Evolutionary conservation across 2,113 vertebrate genomes (phyloP), one percentile per base, ranked within the genome.

Genomic region (Pandion haliaetus): DNA sequence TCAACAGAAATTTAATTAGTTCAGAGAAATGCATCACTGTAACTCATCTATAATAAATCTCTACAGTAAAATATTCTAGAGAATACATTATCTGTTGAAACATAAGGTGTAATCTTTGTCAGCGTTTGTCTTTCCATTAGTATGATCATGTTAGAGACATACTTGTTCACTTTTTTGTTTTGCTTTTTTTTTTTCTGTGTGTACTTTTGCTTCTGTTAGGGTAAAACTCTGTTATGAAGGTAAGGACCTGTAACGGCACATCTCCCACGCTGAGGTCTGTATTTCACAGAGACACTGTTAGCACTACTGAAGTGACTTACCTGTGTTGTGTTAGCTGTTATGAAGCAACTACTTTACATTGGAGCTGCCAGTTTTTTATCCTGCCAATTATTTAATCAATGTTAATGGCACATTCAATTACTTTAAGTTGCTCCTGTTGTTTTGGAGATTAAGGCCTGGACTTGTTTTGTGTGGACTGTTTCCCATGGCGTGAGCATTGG

Each of bases 1-100:
- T 97, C 96, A 97, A 96, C 88, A 88, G 84, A 94, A 96, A 94
- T 89, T 88, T 96, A 97, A 96, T 97, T 96, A 96, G 71, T 77
- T 94, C 50, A 78, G 86, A 16, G 3, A 90, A 96, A 96, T 93
- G 47, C 92, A 94, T 93, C 54, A 50, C 49, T 77, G 38, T 90
- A 90, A 67, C 36, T 93, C 69, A 79, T 81, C 63, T 83, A 42
- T 82, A 93, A 91, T 96, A 95, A 93, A 96, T 86, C 80, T 88
- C 74, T 72, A 32, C 62, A 63, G 50, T 65, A 58, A 36, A 72
- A 70, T 91, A 40, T 85, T 83, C 67, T 59, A 52, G 66, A 69
- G 69, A 82, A 63, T 55, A 65, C 8, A 32, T 6, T 67, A 91
- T 80, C 62, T 54, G 44, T 82, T 73, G 78, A 91, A 42, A 83